These are phyloP conservation scores for Drosophila phalerata DNA, from an alignment of 2,888 invertebrate genomes.

Conservation along the genomic window DNA sequence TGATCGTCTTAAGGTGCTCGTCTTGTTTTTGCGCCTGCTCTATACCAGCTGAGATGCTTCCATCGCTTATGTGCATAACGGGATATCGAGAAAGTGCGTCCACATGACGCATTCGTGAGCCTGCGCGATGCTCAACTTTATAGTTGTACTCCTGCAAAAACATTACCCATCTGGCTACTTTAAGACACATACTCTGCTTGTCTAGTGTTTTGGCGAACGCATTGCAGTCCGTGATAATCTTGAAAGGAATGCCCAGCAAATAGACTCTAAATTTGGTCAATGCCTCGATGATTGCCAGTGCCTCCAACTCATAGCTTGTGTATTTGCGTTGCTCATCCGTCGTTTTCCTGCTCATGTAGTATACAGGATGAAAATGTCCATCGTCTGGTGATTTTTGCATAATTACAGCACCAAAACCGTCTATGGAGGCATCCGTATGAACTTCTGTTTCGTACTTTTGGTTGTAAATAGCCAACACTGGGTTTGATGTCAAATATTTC, in stretches of 20 bases:
- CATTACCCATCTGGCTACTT: constrained; percentile 13
- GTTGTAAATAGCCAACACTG: not conserved
- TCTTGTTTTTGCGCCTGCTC: constrained; percentile 40
- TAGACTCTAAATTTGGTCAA: constrained; percentile 2
- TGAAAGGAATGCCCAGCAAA: not conserved
- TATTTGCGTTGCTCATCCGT: not conserved
- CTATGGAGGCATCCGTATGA: constrained; percentile 16
- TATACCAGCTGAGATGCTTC: not conserved
- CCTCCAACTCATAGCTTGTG: no score
- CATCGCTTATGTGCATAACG: constrained; percentile 23
- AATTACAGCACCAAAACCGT: constrained; percentile 1
- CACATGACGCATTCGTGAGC: constrained; percentile 22
- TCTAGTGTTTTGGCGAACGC: constrained; percentile 9
- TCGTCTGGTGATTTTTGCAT: constrained; percentile 13
- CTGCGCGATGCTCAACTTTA: constrained; percentile 39
- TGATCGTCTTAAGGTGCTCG: constrained; percentile 26
- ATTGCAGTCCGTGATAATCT: constrained; percentile 5
- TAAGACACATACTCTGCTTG: not conserved
- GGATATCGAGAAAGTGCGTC: constrained; percentile 42
- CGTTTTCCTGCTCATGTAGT: constrained; percentile 14
- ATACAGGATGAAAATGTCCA: constrained; percentile 5
- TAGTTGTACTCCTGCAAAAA: constrained; percentile 14
- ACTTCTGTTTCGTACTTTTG: not conserved
- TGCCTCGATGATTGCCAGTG: not conserved
- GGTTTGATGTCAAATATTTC: not conserved